Base-by-base conservation (phyloP, 92 coral and sea anemone genomes). In the Diadumene lineata region DNA sequence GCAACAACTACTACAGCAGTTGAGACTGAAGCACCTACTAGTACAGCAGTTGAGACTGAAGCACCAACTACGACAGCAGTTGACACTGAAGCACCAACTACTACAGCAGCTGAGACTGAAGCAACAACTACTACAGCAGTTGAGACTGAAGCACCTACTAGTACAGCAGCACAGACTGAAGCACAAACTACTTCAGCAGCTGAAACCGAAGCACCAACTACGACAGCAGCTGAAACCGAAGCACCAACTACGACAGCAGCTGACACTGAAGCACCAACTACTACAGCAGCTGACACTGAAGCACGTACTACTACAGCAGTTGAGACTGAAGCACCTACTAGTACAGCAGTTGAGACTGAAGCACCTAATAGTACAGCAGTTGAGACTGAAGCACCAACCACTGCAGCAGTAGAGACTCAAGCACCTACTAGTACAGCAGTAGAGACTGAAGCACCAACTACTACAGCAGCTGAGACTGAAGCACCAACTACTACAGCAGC, bases 331-430 rank as follows among this genome's bases (percentile, higher is more conserved):
- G 55, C 23, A 74, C 69, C 79, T 31, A 26, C 15, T 58, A 61
- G 38, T 31, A 11, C 38, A 27, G 7, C 29, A 28, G 31, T 1
- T 25, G 18, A 0, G 34, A 34, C 26, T 38, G 48, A 13, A 38
- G 48, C 79, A 74, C 34, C n/a, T n/a, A n/a, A 51, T 56, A 74
- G 69, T 0, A 29, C 70, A 31, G 60, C 68, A 74, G 51, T 69
- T 8, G 30, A 29, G 16, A 72, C 77, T n/a, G 8, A 7, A 11
- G 46, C 77, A 50, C 32, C 60, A 69, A 44, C 7, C 13, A 38
- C 7, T 38, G 13, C 48, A 38, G 7, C 48, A 38, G 48, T 13
- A 38, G 13, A 6, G 13, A 38, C 48, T 38, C 7, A 38, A 4
- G 48, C 7, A 38, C 7, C 48, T 4, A 38, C 48, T 38, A 38